These are phyloP conservation scores for Pangasius sanitwongsei DNA, from an alignment of 2,797 vertebrate species.

Conservation along the genomic window DNA sequence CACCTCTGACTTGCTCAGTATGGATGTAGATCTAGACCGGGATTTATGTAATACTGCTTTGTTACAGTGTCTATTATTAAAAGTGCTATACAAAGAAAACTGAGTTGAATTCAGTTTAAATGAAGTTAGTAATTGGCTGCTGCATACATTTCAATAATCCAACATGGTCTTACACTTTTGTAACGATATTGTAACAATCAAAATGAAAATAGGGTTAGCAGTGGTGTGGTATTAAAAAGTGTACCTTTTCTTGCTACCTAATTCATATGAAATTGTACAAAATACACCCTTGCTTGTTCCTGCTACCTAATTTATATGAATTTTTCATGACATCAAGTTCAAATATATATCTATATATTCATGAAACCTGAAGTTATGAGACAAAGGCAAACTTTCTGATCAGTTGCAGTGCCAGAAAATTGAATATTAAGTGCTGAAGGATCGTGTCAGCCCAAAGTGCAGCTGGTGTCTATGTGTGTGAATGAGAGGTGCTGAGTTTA, in stretches of 20 bases:
- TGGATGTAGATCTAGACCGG: background rate
- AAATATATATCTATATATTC: background rate
- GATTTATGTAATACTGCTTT: background rate
- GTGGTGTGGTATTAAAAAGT: background rate
- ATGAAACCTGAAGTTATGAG: background rate
- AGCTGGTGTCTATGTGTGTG: background rate
- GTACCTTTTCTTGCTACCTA: background rate
- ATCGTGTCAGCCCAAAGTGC: slow-evolving; percentile 10
- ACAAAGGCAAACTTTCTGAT: background rate
- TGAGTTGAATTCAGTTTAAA: background rate
- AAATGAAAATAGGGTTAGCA: no score
- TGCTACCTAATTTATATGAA: background rate
- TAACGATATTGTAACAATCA: no score
- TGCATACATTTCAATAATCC: background rate
- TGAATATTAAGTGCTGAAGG: slow-evolving; percentile 9
- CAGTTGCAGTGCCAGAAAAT: background rate
- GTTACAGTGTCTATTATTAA: background rate
- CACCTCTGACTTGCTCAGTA: background rate
- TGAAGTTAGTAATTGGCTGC: background rate
- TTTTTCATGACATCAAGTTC: background rate
- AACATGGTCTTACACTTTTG: background rate
- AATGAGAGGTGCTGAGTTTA: slow-evolving; percentile 22
- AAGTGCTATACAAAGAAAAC: background rate
- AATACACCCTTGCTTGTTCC: background rate
- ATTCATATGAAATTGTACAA: background rate